A percentile compares a stretch with the other conserved stretches of the same genome.
Evolutionary conservation across 2,888 invertebrate genomes (phyloP).

Genomic region (Lasioglossum zephyrum): DNA sequence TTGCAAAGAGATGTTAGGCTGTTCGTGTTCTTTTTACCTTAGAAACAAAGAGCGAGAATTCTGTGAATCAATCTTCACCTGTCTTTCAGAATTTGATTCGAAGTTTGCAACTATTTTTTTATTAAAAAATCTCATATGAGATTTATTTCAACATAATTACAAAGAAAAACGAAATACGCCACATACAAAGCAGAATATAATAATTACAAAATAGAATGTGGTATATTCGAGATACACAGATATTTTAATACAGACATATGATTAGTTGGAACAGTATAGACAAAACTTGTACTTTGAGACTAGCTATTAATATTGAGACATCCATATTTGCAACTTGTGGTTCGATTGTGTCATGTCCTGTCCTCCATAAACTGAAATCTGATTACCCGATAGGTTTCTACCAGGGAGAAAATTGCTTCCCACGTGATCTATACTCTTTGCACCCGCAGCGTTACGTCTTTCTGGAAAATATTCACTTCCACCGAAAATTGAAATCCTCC

Average conservation of each 20-base stretch:
- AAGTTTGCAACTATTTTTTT: neutral
- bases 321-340: no score
- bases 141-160: no score
- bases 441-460: neutral
- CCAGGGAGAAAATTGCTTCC: neutral
- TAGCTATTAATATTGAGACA: no score
- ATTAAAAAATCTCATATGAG: no score
- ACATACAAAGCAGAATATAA: no score
- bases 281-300: no score
- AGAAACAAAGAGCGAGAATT: neutral
- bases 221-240: no score
- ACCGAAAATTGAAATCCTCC: neutral
- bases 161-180: no score
- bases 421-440: neutral
- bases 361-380: neutral
- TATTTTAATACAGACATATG: no score
- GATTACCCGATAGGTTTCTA: neutral
- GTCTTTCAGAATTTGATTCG: neutral
- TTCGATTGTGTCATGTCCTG: neutral
- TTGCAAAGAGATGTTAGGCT: neutral
- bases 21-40: neutral
- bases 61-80: neutral
- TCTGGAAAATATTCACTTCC: neutral
- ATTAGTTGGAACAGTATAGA: no score
- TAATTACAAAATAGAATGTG: no score